phyloP scores from a whole-genome alignment of 2,888 invertebrate species.

The Drosophila borealis region DNA sequence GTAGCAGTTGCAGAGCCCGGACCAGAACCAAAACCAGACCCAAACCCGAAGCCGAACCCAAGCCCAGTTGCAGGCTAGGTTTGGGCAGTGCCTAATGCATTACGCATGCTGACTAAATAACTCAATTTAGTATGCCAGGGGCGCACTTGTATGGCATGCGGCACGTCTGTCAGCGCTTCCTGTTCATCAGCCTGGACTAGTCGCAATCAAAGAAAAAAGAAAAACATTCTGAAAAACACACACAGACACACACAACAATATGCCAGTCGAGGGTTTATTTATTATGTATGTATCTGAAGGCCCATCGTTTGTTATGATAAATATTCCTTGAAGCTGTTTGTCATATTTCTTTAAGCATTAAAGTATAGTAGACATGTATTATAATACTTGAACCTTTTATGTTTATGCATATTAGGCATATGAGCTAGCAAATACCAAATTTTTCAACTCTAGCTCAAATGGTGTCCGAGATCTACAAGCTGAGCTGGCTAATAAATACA shows the following conservation, averaged over 20 bases:
- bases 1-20: too few species aligned
- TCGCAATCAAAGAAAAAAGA: constrained; percentile 6
- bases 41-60: background rate
- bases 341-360: too few species aligned
- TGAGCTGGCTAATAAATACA: background rate
- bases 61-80: constrained; percentile 1
- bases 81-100: constrained; percentile 52
- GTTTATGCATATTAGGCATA: too few species aligned
- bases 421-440: background rate
- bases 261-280: background rate
- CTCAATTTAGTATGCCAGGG: constrained; percentile 62
- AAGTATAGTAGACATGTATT: too few species aligned
- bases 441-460: background rate
- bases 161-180: constrained; percentile 57
- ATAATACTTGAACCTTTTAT: too few species aligned
- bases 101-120: constrained; percentile 61
- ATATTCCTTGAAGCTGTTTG: background rate
- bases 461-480: background rate
- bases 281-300: background rate
- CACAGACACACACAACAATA: background rate
- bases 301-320: background rate
- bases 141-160: constrained; percentile 63
- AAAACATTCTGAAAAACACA: background rate
- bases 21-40: constrained; percentile 1
- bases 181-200: constrained; percentile 27